These are phyloP conservation scores for Aldrovandia affinis DNA, from an alignment of 2,797 vertebrate genomes.

Conservation along the genomic window DNA sequence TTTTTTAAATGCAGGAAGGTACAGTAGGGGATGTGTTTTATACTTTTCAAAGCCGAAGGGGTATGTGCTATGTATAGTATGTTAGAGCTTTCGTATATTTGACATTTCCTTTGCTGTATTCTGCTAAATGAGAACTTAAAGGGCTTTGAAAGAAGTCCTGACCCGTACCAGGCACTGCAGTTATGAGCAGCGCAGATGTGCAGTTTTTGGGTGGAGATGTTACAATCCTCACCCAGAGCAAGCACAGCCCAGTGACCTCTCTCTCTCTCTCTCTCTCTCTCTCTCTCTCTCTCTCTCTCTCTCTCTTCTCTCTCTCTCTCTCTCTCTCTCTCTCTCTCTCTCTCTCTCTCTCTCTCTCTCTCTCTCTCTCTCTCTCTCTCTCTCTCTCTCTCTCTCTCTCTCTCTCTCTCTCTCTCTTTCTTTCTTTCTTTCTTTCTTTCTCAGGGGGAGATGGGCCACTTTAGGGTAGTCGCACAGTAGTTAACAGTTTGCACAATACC, in stretches of 20 bases:
- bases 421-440: too few species aligned
- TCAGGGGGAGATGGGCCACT: too few species aligned
- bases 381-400: too few species aligned
- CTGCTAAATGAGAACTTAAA: background rate
- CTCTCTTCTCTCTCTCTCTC: too few species aligned
- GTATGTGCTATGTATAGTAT: background rate
- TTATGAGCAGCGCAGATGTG: background rate
- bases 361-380: too few species aligned
- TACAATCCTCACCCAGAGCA: background rate
- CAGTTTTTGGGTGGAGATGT: background rate
- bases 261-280: background rate
- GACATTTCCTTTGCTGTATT: background rate
- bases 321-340: too few species aligned
- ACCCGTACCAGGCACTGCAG: background rate
- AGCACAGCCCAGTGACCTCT: background rate
- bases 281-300: too few species aligned
- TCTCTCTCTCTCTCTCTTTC: too few species aligned
- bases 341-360: too few species aligned
- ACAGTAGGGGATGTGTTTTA: background rate
- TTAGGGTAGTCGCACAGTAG: too few species aligned
- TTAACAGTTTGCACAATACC: too few species aligned
- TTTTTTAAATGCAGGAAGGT: background rate
- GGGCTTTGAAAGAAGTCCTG: background rate
- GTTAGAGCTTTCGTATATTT: too few species aligned
- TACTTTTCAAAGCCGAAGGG: background rate